Evolutionary conservation across 1,140 invertebrate genomes (phyloP).

Genomic region (Notospermus geniculatus): DNA sequence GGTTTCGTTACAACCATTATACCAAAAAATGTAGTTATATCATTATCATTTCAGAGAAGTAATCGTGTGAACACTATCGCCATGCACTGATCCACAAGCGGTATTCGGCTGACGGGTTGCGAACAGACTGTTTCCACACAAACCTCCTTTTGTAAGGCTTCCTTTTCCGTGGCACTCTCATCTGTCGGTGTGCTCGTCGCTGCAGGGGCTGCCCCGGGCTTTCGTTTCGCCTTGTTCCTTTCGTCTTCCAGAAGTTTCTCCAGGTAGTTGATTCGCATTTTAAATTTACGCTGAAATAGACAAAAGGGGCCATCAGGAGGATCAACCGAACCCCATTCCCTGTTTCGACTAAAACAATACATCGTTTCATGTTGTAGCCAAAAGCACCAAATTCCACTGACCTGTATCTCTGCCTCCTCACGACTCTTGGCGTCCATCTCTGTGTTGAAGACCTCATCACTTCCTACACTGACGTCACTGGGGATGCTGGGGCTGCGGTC

Average conservation of each 20-base stretch:
- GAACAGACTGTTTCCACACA: too few species aligned
- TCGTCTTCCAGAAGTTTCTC: constrained; percentile 49
- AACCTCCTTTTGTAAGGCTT: constrained; percentile 21
- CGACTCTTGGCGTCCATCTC: constrained; percentile 21
- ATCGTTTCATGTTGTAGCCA: not conserved
- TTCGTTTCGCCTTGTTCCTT: constrained; percentile 33
- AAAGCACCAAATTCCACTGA: too few species aligned
- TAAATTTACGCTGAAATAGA: constrained; percentile 38
- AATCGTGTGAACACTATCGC: too few species aligned
- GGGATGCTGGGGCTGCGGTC: constrained; percentile 22
- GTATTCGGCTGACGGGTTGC: too few species aligned
- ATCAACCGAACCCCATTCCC: not conserved
- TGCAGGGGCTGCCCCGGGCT: not conserved
- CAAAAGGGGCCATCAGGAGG: not conserved
- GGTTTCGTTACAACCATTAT: too few species aligned
- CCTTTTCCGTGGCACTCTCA: constrained; percentile 9
- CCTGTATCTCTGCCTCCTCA: constrained; percentile 19
- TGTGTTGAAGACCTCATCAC: constrained; percentile 48
- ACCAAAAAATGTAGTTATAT: too few species aligned
- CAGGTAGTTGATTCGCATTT: constrained; percentile 44
- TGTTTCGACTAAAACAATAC: not conserved
- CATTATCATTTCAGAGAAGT: too few species aligned
- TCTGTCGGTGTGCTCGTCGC: constrained; percentile 14
- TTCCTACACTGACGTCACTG: constrained; percentile 43
- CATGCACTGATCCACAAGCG: too few species aligned